phyloP scores from a whole-genome alignment of 2,797 vertebrate genomes.

The Diplodus sargus region DNA sequence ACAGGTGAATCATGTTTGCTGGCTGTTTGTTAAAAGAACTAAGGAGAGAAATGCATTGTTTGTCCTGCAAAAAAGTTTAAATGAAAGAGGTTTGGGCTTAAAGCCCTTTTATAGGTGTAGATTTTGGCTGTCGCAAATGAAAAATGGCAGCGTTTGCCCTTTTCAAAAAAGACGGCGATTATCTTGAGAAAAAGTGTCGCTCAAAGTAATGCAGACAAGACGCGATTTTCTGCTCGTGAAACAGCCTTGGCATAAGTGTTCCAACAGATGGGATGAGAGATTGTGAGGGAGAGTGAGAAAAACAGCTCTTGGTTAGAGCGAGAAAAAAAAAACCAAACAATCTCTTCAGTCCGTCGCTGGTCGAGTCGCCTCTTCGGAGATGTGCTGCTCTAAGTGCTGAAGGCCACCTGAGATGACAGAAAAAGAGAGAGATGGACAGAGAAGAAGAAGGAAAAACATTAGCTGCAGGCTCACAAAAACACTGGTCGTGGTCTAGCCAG shows the following conservation, averaged over 20 bases:
- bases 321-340: conserved; percentile 9
- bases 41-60: conserved; percentile 62
- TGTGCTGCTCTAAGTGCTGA: conserved; percentile 48
- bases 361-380: conserved; percentile 51
- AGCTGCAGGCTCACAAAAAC: conserved; percentile 24
- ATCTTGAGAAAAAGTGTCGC: conserved; percentile 40
- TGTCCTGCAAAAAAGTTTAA: neutral
- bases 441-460: conserved; percentile 21
- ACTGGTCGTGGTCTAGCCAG: neutral
- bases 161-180: conserved; percentile 5
- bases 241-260: conserved; percentile 58
- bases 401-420: conserved; percentile 64
- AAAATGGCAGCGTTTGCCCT: conserved; percentile 1
- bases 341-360: conserved; percentile 41
- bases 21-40: conserved; percentile 38
- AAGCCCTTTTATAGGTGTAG: conserved; percentile 16
- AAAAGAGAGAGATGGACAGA: conserved; percentile 28
- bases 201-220: conserved; percentile 32
- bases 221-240: conserved; percentile 60
- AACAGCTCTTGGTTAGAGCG: conserved; percentile 55
- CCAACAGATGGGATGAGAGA: conserved; percentile 71
- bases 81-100: neutral
- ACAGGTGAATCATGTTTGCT: conserved; percentile 72
- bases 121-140: conserved; percentile 1
- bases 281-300: conserved; percentile 62